Percentiles rank a stretch among this genome's conserved stretches.
These are phyloP conservation scores for Adrianichthys oophorus DNA, from an alignment of 2,797 vertebrate genomes.

Conservation along the genomic window DNA sequence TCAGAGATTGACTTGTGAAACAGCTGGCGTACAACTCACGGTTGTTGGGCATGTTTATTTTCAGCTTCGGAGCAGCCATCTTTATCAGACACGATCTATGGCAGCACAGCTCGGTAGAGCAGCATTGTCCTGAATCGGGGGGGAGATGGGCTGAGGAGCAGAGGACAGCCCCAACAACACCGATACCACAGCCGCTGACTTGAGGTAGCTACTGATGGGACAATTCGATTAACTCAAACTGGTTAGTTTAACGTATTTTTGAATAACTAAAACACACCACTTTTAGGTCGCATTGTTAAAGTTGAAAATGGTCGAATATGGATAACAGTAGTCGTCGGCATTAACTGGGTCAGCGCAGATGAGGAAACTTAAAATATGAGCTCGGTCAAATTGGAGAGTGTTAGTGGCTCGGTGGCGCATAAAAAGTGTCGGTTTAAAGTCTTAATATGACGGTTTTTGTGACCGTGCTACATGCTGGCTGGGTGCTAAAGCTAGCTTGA, in stretches of 20 bases:
- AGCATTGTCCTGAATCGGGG: constrained; percentile 23
- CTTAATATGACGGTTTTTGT: too few species aligned
- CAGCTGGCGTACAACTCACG: too few species aligned
- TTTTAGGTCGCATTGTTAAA: neutral
- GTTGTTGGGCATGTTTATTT: neutral
- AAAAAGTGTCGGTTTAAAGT: too few species aligned
- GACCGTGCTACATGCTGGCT: too few species aligned
- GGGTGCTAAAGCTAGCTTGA: too few species aligned
- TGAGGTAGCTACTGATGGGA: constrained; percentile 9
- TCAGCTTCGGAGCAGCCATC: constrained; percentile 32
- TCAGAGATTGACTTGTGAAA: too few species aligned
- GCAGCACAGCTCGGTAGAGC: constrained; percentile 5
- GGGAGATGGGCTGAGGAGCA: constrained; percentile 64
- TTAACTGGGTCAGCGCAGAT: constrained; percentile 36
- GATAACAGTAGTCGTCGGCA: constrained; percentile 18
- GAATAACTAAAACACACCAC: too few species aligned
- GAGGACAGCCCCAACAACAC: constrained; percentile 24
- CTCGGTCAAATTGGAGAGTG: neutral
- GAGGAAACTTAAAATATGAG: constrained; percentile 21
- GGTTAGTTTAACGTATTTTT: neutral
- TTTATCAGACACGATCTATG: constrained; percentile 16
- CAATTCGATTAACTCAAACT: constrained; percentile 38
- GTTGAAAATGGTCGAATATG: neutral
- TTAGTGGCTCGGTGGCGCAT: too few species aligned
- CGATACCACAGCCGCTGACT: constrained; percentile 9